phyloP scores from a whole-genome alignment of 2,113 vertebrate genomes.

The Centropristis striata region DNA sequence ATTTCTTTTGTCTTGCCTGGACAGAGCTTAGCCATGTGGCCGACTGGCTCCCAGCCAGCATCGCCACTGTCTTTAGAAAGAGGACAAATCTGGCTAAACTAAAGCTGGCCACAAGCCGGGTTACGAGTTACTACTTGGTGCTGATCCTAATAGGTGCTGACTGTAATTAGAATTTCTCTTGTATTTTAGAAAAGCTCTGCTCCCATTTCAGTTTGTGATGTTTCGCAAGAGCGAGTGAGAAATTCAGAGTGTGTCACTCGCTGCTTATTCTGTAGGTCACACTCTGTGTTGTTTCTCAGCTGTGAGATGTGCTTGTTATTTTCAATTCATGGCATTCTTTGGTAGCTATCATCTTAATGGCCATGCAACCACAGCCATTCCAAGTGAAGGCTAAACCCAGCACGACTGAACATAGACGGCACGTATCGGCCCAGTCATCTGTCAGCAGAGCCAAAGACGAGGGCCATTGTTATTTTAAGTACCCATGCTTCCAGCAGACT shows the following conservation, averaged over 20 bases:
- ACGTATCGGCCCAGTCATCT: constrained; percentile 66
- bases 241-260: not conserved
- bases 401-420: constrained; percentile 48
- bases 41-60: constrained; percentile 57
- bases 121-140: constrained; percentile 61
- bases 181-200: constrained; percentile 33
- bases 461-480: constrained; percentile 76
- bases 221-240: constrained; percentile 7
- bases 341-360: constrained; percentile 58
- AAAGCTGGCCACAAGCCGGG: constrained; percentile 47
- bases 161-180: constrained; percentile 47
- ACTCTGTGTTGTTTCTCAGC: constrained; percentile 34
- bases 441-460: constrained; percentile 53
- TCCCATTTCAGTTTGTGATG: constrained; percentile 25
- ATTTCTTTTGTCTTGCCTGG: constrained; percentile 76
- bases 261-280: constrained; percentile 30
- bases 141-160: constrained; percentile 51
- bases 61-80: constrained; percentile 59
- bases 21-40: constrained; percentile 71
- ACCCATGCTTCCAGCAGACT: constrained; percentile 52
- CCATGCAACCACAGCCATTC: constrained; percentile 24
- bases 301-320: constrained; percentile 63
- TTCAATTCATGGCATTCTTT: constrained; percentile 51
- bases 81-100: constrained; percentile 60
- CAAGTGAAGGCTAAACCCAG: constrained; percentile 48